These are phyloP conservation scores for Climacteris rufus DNA, from an alignment of 2,113 vertebrate genomes.

Conservation along the genomic window DNA sequence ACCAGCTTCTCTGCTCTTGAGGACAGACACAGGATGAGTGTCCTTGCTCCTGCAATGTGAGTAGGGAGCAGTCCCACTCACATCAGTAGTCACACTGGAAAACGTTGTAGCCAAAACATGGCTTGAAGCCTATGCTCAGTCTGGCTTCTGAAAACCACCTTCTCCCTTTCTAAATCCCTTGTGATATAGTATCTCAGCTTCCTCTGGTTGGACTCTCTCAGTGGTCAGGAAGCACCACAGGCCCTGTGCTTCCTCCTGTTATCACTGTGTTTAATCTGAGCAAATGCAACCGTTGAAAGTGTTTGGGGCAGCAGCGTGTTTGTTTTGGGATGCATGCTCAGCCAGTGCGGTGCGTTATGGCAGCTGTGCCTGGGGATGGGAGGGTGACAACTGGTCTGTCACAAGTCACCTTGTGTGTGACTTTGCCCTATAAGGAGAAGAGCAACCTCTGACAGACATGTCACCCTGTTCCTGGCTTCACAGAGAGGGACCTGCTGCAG, in stretches of 20 bases:
- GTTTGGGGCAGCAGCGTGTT: not conserved
- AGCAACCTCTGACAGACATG: not conserved
- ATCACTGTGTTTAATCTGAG: not conserved
- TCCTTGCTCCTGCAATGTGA: not conserved
- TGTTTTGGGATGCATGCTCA: not conserved
- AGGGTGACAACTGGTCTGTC: not conserved
- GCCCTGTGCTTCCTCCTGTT: not conserved
- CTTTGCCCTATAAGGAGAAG: not conserved
- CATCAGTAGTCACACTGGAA: not conserved
- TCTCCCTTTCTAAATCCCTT: not conserved
- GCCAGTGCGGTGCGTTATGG: fast-evolving
- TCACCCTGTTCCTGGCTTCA: fast-evolving
- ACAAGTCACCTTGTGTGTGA: not conserved
- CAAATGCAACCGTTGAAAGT: not conserved
- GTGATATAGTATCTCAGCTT: not conserved
- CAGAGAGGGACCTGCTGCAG: not conserved
- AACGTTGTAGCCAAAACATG: fast-evolving
- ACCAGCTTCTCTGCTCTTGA: not conserved
- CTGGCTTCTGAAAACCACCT: not conserved
- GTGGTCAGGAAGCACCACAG: not conserved
- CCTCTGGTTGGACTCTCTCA: fast-evolving
- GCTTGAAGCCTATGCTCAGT: not conserved
- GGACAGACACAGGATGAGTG: fast-evolving
- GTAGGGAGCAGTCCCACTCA: not conserved
- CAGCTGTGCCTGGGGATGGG: not conserved